Conservation (phyloP, 2,797 vertebrate species). For the Apogon hyalosoma region DNA sequence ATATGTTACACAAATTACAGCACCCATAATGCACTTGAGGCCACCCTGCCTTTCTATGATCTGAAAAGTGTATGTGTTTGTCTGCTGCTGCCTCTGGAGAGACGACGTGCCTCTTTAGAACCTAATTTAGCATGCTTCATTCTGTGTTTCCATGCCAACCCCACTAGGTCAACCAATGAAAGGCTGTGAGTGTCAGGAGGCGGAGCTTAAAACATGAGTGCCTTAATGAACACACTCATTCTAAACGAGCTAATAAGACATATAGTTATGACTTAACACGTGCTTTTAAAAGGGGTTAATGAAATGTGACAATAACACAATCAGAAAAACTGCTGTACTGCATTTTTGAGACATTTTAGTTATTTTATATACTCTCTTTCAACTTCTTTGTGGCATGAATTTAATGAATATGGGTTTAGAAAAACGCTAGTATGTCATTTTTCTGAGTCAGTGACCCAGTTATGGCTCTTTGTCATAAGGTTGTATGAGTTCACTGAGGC, state of each 20-base stretch:
- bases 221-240: slow-evolving; percentile 61
- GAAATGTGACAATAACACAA: neutral
- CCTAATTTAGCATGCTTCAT: slow-evolving; percentile 82
- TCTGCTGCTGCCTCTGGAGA: slow-evolving; percentile 71
- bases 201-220: slow-evolving; percentile 64
- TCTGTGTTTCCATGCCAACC: slow-evolving; percentile 86
- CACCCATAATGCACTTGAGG: slow-evolving; percentile 52
- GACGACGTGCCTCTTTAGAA: slow-evolving; percentile 72
- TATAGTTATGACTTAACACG: slow-evolving; percentile 2
- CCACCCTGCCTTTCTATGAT: slow-evolving; percentile 34
- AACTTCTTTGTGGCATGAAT: neutral
- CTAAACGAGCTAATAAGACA: slow-evolving; percentile 38
- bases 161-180: slow-evolving; percentile 85
- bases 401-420: neutral
- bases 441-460: neutral
- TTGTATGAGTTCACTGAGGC: too few relatives aligned
- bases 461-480: too few relatives aligned
- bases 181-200: slow-evolving; percentile 41
- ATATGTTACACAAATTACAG: slow-evolving; percentile 53
- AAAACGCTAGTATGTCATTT: neutral
- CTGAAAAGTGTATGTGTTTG: slow-evolving; percentile 57
- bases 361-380: too few relatives aligned
- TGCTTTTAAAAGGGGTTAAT: neutral
- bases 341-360: neutral
- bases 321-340: neutral